These are phyloP conservation scores for Halictus quadricinctus DNA, from an alignment of 2,888 invertebrate genomes.

Conservation along the genomic window DNA sequence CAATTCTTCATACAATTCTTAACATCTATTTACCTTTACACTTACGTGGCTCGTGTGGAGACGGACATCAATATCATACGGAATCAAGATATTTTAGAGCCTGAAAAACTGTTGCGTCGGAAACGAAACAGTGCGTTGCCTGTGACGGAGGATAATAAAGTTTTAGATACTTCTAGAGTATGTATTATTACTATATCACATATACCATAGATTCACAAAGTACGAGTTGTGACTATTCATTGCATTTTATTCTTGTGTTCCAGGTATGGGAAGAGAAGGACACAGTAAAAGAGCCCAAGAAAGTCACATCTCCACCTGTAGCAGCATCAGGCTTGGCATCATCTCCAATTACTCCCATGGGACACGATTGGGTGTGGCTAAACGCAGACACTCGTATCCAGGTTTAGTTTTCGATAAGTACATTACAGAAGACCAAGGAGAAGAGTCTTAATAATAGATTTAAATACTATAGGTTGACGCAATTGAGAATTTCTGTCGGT, in stretches of 20 bases:
- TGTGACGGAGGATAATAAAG: slow-evolving; percentile 78
- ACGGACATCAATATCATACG: slow-evolving; percentile 65
- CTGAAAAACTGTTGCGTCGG: slow-evolving; percentile 65
- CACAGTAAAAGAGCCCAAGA: slow-evolving; percentile 83
- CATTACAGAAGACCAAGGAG: too few relatives aligned
- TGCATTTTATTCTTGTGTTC: slow-evolving; percentile 36
- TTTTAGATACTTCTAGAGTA: slow-evolving; percentile 78
- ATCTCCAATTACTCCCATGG: slow-evolving; percentile 86
- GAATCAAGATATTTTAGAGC: slow-evolving; percentile 46
- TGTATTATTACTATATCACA: slow-evolving; percentile 16
- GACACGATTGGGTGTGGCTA: slow-evolving; percentile 93
- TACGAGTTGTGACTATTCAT: not conserved
- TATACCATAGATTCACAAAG: not conserved
- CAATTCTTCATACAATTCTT: slow-evolving; percentile 78
- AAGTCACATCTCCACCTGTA: slow-evolving; percentile 83
- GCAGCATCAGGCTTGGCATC: slow-evolving; percentile 80
- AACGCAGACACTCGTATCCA: slow-evolving; percentile 94
- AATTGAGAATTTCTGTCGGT: slow-evolving; percentile 92
- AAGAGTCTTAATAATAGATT: slow-evolving; percentile 38
- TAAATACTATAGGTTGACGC: slow-evolving; percentile 88
- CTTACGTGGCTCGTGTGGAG: slow-evolving; percentile 75
- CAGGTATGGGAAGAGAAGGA: slow-evolving; percentile 80
- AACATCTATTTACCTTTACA: slow-evolving; percentile 77
- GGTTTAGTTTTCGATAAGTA: slow-evolving; percentile 80
- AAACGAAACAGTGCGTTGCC: slow-evolving; percentile 78